Conservation (phyloP, 2,888 invertebrate species). For the Acleris cristana region DNA sequence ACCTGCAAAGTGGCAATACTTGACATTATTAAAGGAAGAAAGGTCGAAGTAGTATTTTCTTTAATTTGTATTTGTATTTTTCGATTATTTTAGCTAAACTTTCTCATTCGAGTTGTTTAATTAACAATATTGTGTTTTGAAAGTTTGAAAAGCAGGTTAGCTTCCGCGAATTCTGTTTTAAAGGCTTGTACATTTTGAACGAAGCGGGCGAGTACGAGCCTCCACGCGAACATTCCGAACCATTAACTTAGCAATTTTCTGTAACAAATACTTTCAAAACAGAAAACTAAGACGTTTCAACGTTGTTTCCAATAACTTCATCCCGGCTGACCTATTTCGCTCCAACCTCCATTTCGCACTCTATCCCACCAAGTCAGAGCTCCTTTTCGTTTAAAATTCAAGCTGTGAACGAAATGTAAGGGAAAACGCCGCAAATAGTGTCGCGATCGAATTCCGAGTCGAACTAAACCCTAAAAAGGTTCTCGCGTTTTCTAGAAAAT, state of each 20-base stretch:
- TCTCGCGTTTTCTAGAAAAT: conserved; percentile 4
- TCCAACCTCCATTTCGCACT: neutral
- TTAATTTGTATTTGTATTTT: too few species aligned
- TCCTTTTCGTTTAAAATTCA: conserved; percentile 4
- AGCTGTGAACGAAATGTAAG: conserved; percentile 11
- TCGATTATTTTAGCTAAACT: too few species aligned
- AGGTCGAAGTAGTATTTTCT: too few species aligned
- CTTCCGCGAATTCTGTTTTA: too few species aligned
- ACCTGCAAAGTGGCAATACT: too few species aligned
- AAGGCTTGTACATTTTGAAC: too few species aligned
- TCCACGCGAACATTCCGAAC: conserved; percentile 17
- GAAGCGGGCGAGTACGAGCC: too few species aligned
- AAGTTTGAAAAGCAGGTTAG: too few species aligned
- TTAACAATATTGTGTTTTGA: too few species aligned
- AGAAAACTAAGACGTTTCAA: conserved; percentile 35
- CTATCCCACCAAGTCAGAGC: neutral
- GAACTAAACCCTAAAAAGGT: conserved; percentile 30
- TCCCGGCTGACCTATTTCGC: conserved; percentile 27
- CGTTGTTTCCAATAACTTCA: conserved; percentile 36
- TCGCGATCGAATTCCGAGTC: conserved; percentile 27
- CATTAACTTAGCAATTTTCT: conserved; percentile 32
- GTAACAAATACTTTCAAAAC: conserved; percentile 36
- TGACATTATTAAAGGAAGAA: too few species aligned
- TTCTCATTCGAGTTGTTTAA: too few species aligned
- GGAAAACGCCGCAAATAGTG: conserved; percentile 33